Conservation (phyloP, 2,888 invertebrate species). For the Tanytarsus gracilentus region DNA sequence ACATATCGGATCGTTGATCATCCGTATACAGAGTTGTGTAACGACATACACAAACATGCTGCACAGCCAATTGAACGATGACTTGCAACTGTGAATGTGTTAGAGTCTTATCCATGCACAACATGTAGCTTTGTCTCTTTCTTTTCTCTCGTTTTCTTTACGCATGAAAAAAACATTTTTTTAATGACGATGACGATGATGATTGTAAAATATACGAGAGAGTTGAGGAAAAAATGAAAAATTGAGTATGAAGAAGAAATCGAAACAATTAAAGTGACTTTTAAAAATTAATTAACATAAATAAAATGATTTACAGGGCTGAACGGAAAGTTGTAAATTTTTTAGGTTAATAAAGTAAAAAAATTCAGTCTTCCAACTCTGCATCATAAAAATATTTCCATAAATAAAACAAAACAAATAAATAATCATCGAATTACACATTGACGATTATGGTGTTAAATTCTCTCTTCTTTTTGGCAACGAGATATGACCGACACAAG, state of each 20-base stretch:
- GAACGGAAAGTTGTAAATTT: too few relatives aligned
- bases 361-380: conserved; percentile 17
- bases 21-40: not conserved
- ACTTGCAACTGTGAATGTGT: not conserved
- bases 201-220: not conserved
- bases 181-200: not conserved
- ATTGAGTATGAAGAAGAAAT: not conserved
- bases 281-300: too few relatives aligned
- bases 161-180: not conserved
- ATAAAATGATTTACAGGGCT: too few relatives aligned
- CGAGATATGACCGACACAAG: not conserved
- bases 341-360: not conserved
- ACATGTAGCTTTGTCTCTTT: conserved; percentile 3
- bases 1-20: conserved; percentile 26
- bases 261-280: not conserved
- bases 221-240: not conserved
- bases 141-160: not conserved
- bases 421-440: conserved; percentile 23
- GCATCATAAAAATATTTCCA: too few relatives aligned
- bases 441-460: not conserved
- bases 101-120: not conserved
- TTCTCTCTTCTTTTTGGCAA: not conserved
- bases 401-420: conserved; percentile 27
- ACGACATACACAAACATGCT: conserved; percentile 4
- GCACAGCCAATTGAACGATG: conserved; percentile 24